Conservation (phyloP, 2,113 vertebrate species). For the Jacana jacana region DNA sequence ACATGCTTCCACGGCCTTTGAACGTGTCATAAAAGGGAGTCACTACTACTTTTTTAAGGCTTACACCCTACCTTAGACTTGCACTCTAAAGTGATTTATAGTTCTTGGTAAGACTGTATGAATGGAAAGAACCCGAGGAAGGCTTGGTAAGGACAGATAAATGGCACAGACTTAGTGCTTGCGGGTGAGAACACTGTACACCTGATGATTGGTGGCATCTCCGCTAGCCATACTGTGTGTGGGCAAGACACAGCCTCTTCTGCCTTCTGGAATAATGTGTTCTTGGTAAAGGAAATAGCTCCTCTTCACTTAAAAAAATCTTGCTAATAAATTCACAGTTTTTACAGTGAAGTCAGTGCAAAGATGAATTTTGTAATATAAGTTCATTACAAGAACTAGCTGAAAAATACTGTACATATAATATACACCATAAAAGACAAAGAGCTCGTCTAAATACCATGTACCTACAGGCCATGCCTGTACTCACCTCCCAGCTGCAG, state of each 20-base stretch:
- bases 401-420: background rate
- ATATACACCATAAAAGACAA: background rate
- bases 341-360: constrained; percentile 33
- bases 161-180: background rate
- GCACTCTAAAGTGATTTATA: background rate
- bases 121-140: background rate
- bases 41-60: background rate
- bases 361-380: background rate
- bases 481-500: background rate
- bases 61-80: background rate
- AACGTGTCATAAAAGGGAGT: background rate
- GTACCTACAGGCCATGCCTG: background rate
- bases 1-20: background rate
- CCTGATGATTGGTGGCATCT: background rate
- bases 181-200: background rate
- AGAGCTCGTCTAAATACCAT: background rate
- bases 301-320: constrained; percentile 27
- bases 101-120: background rate
- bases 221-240: constrained; percentile 53
- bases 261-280: constrained; percentile 49
- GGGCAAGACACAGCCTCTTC: constrained; percentile 45
- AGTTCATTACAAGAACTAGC: background rate
- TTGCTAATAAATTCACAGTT: constrained; percentile 55
- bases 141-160: background rate
- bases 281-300: constrained; percentile 45